Conservation (phyloP, 2,888 invertebrate genomes). For the Hermodice carunculata region DNA sequence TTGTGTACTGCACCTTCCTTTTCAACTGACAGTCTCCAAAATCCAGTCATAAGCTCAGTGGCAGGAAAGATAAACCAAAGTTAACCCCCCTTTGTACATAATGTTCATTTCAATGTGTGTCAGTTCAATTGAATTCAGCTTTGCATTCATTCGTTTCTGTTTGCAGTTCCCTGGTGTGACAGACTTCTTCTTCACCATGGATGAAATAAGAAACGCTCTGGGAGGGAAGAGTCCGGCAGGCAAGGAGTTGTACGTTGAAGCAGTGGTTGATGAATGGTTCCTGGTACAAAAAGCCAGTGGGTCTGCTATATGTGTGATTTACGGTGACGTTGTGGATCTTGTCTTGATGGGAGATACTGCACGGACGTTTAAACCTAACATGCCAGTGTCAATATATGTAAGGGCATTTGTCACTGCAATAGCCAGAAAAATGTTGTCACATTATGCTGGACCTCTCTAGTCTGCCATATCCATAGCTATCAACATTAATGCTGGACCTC, state of each 20-base stretch:
- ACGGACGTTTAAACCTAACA: constrained; percentile 94
- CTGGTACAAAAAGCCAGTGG: constrained; percentile 73
- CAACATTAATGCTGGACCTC: no score
- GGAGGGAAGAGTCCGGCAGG: constrained; percentile 17
- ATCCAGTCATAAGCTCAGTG: no score
- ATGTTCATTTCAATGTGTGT: no score
- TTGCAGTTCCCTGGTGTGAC: constrained; percentile 88
- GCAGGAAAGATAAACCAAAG: no score
- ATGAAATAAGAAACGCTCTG: constrained; percentile 75
- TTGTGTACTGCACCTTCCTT: no score
- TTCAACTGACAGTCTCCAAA: no score
- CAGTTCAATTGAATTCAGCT: no score
- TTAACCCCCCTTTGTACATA: no score
- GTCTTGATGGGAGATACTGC: constrained; percentile 90
- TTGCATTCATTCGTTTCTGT: no score
- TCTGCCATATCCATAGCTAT: no score
- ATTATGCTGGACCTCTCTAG: neutral
- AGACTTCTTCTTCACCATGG: constrained; percentile 87
- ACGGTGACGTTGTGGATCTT: constrained; percentile 86
- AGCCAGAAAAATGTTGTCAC: neutral
- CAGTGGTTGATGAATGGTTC: constrained; percentile 67
- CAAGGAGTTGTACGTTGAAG: constrained; percentile 64
- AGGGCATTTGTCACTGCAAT: constrained; percentile 65
- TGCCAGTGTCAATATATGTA: constrained; percentile 90
- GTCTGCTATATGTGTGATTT: constrained; percentile 87